These are phyloP conservation scores for Eristalinus aeneus DNA, from an alignment of 2,888 invertebrate species.

Conservation along the genomic window DNA sequence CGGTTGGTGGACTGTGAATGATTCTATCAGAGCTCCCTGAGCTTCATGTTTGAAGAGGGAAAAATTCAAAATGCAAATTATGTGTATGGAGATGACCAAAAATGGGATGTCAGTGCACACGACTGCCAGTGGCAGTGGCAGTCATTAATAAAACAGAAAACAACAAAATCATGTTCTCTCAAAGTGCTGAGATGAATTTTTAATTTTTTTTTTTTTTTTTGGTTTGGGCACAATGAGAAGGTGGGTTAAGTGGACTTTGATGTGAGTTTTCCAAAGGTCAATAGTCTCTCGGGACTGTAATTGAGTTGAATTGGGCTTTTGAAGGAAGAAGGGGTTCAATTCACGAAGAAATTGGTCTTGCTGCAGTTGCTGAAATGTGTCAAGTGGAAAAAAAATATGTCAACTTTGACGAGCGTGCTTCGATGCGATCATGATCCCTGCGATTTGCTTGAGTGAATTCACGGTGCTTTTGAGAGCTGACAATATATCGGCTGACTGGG, in stretches of 20 bases:
- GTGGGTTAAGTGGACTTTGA: constrained; percentile 17
- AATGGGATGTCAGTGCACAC: constrained; percentile 54
- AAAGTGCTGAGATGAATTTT: constrained; percentile 49
- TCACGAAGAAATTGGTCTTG: too few species aligned
- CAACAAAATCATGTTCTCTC: constrained; percentile 57
- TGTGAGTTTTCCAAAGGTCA: neutral
- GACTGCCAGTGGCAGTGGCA: constrained; percentile 39
- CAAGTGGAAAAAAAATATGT: too few species aligned
- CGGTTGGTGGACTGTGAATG: neutral
- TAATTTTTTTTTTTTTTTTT: constrained; percentile 32
- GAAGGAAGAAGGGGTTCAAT: too few species aligned
- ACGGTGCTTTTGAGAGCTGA: too few species aligned
- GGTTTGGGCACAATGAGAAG: neutral
- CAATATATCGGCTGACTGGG: too few species aligned
- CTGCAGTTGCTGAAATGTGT: too few species aligned
- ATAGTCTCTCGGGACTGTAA: neutral
- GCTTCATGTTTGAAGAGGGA: constrained; percentile 12
- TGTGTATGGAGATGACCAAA: constrained; percentile 44
- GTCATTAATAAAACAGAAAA: constrained; percentile 46
- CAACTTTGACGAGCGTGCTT: too few species aligned
- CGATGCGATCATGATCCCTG: too few species aligned
- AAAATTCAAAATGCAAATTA: constrained; percentile 57
- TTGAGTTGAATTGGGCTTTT: too few species aligned
- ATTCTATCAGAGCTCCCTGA: neutral
- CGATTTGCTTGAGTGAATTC: too few species aligned